phyloP scores from a whole-genome alignment of 2,888 invertebrate species.

The Hyposoter didymator region DNA sequence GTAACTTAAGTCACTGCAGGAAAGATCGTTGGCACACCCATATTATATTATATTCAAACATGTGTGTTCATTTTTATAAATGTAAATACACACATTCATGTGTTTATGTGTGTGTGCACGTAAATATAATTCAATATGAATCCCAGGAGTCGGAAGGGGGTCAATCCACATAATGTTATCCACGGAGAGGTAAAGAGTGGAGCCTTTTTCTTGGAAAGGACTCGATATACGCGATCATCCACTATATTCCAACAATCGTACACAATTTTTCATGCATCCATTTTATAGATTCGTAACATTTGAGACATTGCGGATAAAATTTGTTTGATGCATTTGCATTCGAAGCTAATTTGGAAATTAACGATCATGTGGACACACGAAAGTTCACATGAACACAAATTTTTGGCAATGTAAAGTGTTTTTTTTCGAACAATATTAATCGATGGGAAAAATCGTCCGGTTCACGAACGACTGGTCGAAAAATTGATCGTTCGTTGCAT shows the following conservation, averaged over 20 bases:
- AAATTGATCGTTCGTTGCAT: no score
- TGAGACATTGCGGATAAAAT: constrained; percentile 41
- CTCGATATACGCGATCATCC: not conserved
- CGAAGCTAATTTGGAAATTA: constrained; percentile 62
- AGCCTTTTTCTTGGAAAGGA: not conserved
- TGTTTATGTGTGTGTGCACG: not conserved
- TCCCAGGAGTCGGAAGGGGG: not conserved
- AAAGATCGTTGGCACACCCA: constrained; percentile 61
- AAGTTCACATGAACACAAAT: not conserved
- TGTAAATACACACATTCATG: not conserved
- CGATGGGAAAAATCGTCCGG: no score
- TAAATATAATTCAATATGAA: not conserved
- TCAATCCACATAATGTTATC: not conserved
- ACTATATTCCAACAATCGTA: not conserved
- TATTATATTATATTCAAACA: not conserved
- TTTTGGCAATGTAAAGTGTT: not conserved
- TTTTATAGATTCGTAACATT: constrained; percentile 11
- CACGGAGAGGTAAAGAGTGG: not conserved
- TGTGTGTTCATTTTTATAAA: not conserved
- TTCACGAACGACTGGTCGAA: no score
- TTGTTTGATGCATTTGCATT: not conserved
- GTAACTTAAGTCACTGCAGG: constrained; percentile 53
- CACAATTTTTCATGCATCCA: constrained; percentile 19
- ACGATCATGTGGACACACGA: constrained; percentile 29
- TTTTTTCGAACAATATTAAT: no score